phyloP scores from a whole-genome alignment of 2,888 invertebrate species.

The Endotricha flammealis region DNA sequence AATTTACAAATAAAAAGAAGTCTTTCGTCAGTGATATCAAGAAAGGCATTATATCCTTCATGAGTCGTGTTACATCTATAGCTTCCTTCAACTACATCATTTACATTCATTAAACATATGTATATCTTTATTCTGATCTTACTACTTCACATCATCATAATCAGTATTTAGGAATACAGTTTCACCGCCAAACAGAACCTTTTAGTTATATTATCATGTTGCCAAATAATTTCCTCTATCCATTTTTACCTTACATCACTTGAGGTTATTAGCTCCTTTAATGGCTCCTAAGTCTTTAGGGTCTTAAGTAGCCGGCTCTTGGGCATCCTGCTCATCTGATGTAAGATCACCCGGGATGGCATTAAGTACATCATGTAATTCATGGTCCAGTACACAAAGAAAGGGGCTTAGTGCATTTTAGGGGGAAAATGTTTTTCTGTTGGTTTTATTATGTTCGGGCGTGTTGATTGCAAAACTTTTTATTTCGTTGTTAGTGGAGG shows the following conservation, averaged over 20 bases:
- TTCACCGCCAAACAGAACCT: background rate
- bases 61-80: no score
- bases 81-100: no score
- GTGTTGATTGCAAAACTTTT: constrained; percentile 10
- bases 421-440: constrained; percentile 25
- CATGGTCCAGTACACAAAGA: constrained; percentile 38
- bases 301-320: constrained; percentile 26
- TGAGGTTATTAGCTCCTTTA: constrained; percentile 12
- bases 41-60: no score
- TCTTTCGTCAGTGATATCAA: no score
- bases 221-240: background rate
- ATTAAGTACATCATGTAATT: constrained; percentile 37
- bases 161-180: no score
- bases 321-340: constrained; percentile 31
- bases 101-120: no score
- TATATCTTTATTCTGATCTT: no score
- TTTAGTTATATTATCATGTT: background rate
- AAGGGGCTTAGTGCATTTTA: constrained; percentile 32
- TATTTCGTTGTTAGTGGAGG: constrained; percentile 6
- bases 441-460: constrained; percentile 9
- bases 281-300: constrained; percentile 23
- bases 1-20: no score
- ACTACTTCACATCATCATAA: no score
- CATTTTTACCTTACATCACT: constrained; percentile 10
- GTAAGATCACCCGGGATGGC: constrained; percentile 39